Evolutionary conservation across 2,797 vertebrate species (phyloP), one percentile per base, ranked within the genome.

Genomic region (Erithacus rubecula): DNA sequence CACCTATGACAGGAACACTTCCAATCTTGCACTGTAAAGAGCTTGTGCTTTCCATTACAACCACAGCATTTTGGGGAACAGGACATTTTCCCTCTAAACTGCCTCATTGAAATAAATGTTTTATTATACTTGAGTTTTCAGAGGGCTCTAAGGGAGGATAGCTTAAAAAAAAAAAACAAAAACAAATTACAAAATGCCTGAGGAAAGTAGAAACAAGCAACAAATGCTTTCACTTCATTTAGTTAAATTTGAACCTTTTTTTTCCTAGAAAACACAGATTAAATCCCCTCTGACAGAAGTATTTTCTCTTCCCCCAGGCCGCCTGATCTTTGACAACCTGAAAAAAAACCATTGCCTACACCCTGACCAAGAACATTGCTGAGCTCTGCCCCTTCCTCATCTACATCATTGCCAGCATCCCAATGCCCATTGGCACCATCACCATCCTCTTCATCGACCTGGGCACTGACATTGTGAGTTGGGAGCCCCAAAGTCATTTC

Each of bases 281-380:
- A 51, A 68, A 82, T 34, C 14, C 37, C 14, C 29, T 36, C 19
- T 77, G 39, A 85, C 46, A 77, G 15, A 63, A 75, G 4, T 1
- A 5, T 46, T 46, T 46, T 64, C 19, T 90, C 39, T 68, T n/a
- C 68, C 55, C 68, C 46, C 91, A 98, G 98, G 98, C 64, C 98
- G 98, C 46, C 95, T 98, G 90, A 98, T 98, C 95, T 98, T 98
- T 89, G 98, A 98, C 84, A 98, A 98, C 90, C 94, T 98, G 3
- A 98, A 98, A 97, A 97, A 98, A 98, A 96, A 98, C 98, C 8
- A 98, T 98, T 11, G 98, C 98, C 14, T 98, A 98, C 76, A 98
- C 98, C 11, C 94, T 98, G 94, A 98, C 98, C 64, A 98, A 98
- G 96, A 98, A 98, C 26, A 98, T 98, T 12, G 98, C 98, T 6